Conservation (phyloP, 2,797 vertebrate species). For the Falco naumanni region DNA sequence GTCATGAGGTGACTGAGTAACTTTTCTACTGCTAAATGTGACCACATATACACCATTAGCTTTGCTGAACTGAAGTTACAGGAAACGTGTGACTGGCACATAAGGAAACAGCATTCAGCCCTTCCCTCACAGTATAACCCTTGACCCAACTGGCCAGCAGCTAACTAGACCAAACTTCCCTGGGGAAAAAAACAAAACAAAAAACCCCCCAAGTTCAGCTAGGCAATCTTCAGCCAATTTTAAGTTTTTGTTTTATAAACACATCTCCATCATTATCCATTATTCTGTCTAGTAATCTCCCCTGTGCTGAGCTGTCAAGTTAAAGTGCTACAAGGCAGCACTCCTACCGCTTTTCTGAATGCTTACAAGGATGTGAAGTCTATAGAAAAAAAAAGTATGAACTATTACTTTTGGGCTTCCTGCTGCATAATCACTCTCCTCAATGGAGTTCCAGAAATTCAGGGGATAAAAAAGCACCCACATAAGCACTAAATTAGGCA, state of each 20-base stretch:
- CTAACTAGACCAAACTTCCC: background rate
- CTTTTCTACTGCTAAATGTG: background rate
- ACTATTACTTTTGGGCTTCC: too few relatives aligned
- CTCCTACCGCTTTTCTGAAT: background rate
- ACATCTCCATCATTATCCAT: rapidly evolving
- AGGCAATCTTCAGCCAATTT: background rate
- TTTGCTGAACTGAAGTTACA: background rate
- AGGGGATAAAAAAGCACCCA: background rate
- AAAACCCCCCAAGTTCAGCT: background rate
- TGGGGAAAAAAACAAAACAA: too few relatives aligned
- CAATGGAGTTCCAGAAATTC: background rate
- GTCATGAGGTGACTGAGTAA: background rate
- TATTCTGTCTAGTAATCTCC: background rate
- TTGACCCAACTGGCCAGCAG: background rate
- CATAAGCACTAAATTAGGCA: background rate
- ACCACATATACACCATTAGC: background rate
- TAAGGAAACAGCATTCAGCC: background rate
- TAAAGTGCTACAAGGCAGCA: background rate
- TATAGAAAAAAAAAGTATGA: background rate
- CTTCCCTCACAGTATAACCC: background rate
- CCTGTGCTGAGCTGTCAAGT: background rate
- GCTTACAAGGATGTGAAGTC: background rate
- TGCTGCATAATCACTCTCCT: background rate
- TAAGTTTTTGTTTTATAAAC: background rate
- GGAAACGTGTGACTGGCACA: background rate